A percentile compares a stretch with the other conserved stretches of the same genome.
Conservation (phyloP, 2,888 invertebrate species). For the Acanthopleura granulata region DNA sequence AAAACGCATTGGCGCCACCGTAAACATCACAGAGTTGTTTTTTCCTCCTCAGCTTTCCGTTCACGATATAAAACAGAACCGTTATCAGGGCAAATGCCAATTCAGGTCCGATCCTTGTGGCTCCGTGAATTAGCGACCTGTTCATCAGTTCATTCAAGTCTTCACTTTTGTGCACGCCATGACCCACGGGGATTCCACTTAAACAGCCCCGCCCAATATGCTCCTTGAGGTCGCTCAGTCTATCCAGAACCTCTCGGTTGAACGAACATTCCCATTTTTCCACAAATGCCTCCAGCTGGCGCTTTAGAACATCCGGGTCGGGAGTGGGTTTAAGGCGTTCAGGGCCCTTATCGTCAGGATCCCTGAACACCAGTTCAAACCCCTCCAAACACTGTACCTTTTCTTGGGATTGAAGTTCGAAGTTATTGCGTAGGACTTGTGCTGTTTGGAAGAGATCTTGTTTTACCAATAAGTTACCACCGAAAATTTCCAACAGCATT, state of each 20-base stretch:
- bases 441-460: neutral
- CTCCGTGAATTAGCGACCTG: neutral
- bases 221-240: neutral
- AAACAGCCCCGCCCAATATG: neutral
- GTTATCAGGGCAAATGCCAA: neutral
- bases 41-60: neutral
- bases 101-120: neutral
- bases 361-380: neutral
- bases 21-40: neutral
- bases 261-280: neutral
- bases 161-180: neutral
- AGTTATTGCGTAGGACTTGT: neutral
- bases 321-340: neutral
- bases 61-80: neutral
- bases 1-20: neutral
- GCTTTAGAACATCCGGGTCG: neutral
- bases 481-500: neutral
- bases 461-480: neutral
- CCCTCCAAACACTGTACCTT: neutral
- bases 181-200: neutral
- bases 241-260: neutral
- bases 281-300: neutral
- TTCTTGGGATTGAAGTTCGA: neutral
- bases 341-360: neutral
- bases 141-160: neutral